These are phyloP conservation scores for Regulus satrapa DNA, from an alignment of 2,113 vertebrate genomes.

Conservation along the genomic window DNA sequence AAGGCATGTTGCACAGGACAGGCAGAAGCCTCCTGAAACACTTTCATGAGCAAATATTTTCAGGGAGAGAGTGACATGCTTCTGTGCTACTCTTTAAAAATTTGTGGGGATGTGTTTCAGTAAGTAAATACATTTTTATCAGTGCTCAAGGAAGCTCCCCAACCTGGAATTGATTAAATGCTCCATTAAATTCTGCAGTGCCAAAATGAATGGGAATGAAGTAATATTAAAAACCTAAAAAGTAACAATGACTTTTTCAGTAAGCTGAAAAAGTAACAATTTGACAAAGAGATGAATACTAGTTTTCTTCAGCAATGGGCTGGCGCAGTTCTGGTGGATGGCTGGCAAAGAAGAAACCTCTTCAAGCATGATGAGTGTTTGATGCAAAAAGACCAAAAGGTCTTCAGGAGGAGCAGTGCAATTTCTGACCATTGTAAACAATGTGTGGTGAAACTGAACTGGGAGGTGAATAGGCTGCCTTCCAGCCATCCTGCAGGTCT, in stretches of 20 bases:
- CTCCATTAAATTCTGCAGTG: background rate
- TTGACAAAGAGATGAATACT: background rate
- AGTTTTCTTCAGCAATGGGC: background rate
- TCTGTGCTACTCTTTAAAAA: background rate
- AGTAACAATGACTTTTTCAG: too few relatives aligned
- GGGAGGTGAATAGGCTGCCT: background rate
- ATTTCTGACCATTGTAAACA: background rate
- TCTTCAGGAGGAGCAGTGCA: background rate
- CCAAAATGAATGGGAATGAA: background rate
- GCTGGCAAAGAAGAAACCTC: background rate
- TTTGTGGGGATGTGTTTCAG: background rate
- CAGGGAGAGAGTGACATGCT: background rate
- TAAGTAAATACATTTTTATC: background rate
- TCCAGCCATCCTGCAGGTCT: background rate
- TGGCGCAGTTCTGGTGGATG: too few relatives aligned
- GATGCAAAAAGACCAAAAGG: background rate
- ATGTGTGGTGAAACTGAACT: background rate
- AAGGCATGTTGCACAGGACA: background rate
- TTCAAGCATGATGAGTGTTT: background rate
- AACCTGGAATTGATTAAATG: background rate
- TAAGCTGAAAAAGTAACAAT: background rate
- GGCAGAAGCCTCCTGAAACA: background rate
- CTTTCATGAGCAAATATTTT: background rate
- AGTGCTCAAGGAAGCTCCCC: fast-evolving
- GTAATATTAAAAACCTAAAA: background rate